These are phyloP conservation scores for Bryconaethiops microstoma DNA, from an alignment of 2,797 vertebrate genomes.

Conservation along the genomic window DNA sequence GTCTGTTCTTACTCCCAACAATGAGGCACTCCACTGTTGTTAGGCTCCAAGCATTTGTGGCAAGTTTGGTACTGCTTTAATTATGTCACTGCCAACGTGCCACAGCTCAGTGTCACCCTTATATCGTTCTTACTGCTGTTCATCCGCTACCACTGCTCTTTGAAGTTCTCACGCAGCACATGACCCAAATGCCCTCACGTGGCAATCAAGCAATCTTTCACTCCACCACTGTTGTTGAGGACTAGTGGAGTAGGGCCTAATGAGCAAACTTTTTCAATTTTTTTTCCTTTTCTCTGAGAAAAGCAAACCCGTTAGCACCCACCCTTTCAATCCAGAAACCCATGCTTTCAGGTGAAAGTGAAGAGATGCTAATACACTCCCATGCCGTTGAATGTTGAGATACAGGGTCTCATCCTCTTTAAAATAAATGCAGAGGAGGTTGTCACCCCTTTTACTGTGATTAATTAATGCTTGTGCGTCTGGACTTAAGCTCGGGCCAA, in stretches of 20 bases:
- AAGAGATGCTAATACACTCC: background rate
- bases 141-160: conserved; percentile 63
- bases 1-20: conserved; percentile 55
- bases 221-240: background rate
- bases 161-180: conserved; percentile 59
- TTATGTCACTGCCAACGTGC: conserved; percentile 23
- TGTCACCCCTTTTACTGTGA: conserved; percentile 60
- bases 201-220: conserved; percentile 5
- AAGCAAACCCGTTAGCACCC: conserved; percentile 8
- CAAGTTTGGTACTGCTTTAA: conserved; percentile 22
- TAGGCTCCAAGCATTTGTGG: conserved; percentile 25
- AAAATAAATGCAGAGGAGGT: conserved; percentile 54
- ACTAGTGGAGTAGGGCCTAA: conserved; percentile 22
- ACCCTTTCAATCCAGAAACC: background rate
- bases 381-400: conserved; percentile 45
- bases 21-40: conserved; percentile 17
- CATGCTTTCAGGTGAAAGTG: background rate
- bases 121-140: conserved; percentile 49
- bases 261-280: conserved; percentile 41
- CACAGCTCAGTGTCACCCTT: conserved; percentile 39
- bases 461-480: conserved; percentile 72
- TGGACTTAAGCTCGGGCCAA: conserved; percentile 55
- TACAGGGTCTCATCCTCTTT: conserved; percentile 45
- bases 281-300: background rate
- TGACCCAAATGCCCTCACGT: conserved; percentile 17